These are phyloP conservation scores for Molanna angustata DNA, from an alignment of 2,888 invertebrate species.

Conservation along the genomic window DNA sequence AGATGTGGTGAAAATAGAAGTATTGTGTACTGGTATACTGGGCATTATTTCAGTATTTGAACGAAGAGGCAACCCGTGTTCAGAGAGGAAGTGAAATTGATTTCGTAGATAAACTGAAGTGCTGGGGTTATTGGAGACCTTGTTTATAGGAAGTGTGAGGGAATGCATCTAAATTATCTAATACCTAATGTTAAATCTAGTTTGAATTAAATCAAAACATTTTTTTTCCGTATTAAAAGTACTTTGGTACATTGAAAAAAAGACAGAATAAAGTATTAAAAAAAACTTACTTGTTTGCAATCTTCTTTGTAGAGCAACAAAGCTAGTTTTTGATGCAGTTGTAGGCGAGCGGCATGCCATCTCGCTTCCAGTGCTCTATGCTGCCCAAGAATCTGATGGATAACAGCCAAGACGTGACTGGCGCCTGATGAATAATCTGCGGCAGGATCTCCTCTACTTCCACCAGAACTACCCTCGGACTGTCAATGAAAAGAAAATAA, in stretches of 20 bases:
- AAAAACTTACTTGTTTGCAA: slow-evolving; percentile 76
- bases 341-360: slow-evolving; percentile 93
- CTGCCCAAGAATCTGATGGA: slow-evolving; percentile 94
- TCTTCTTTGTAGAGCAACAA: slow-evolving; percentile 94
- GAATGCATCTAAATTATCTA: background rate
- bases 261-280: background rate
- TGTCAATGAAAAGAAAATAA: slow-evolving; percentile 34
- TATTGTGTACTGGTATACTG: too few species aligned
- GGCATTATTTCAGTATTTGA: too few species aligned
- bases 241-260: background rate
- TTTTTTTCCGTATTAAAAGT: too few species aligned
- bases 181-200: background rate
- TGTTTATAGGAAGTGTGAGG: background rate
- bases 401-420: slow-evolving; percentile 92
- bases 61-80: too few species aligned
- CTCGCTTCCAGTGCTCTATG: slow-evolving; percentile 91
- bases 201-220: too few species aligned
- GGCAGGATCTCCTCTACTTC: slow-evolving; percentile 78
- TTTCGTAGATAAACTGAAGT: too few species aligned
- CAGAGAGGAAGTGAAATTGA: too few species aligned
- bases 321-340: slow-evolving; percentile 91
- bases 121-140: too few species aligned
- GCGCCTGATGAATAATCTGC: slow-evolving; percentile 97
- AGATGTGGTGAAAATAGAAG: too few species aligned
- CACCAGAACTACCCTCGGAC: slow-evolving; percentile 56